Evolutionary conservation across 2,113 vertebrate species (phyloP), one percentile per base, ranked within the genome.

Genomic region (Callospermophilus lateralis): DNA sequence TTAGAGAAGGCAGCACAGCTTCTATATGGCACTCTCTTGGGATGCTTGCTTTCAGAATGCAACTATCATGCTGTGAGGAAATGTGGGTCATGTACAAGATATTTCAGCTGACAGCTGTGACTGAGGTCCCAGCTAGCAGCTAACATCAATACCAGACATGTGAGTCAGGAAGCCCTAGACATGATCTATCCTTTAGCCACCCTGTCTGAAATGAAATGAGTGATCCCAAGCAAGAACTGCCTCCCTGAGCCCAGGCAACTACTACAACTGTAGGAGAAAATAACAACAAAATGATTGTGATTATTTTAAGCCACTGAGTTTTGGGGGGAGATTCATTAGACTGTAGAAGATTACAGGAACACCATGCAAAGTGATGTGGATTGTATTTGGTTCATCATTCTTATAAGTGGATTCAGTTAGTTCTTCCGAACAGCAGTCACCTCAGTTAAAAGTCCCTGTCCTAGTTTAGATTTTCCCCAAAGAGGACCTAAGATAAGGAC

Each of bases 351-450:
- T 88, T 48, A 58, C 48, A 32, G 22, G 17, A 90, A 73, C 12
- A 37, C 37, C 74, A 63, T 34, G 20, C 48, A 89, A 84, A 81
- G 9, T 34, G 24, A 45, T 58, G 16, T 42, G 24, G 37, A 42
- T 83, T 90, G 88, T 67, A 26, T 93, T 73, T 67, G 22, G 17
- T 34, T 94, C 65, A 83, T 95, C 32, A 58, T 90, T n/a, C 17
- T 68, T 55, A 13, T 39, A 51, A 84, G 61, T 19, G 24, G 76
- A 77, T 32, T 93, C 24, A 81, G 9, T 58, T 58, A 73, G 30
- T 24, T 89, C 45, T 93, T 72, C 8, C 67, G 65, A 48, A n/a
- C 37, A 32, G 16, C 22, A 39, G n/a, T 67, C 68, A 53, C 45
- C n/a, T 42, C 65, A 12, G 42, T 42, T 30, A 77, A 19, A 51